phyloP scores from a whole-genome alignment of 1,140 invertebrate genomes.

The Euura saliciscinereae region DNA sequence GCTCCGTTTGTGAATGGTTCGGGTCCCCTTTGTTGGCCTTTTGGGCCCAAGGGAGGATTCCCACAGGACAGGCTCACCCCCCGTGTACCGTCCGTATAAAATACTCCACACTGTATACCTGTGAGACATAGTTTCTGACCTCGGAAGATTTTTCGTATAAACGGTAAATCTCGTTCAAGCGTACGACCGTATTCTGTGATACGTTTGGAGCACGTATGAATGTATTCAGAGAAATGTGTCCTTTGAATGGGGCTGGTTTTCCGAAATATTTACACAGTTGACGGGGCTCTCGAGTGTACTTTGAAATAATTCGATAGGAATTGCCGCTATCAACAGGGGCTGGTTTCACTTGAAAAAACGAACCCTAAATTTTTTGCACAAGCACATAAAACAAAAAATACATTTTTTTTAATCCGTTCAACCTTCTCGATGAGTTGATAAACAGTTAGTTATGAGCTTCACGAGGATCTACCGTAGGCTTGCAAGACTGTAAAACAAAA shows the following conservation, averaged over 20 bases:
- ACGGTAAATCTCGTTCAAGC: not conserved
- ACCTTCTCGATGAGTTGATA: too few species aligned
- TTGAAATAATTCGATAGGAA: too few species aligned
- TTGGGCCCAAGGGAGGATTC: constrained; percentile 28
- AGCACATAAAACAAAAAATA: too few species aligned
- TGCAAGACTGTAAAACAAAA: not conserved
- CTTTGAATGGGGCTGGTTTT: not conserved
- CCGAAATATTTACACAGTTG: not conserved
- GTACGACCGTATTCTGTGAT: not conserved
- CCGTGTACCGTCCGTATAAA: constrained; percentile 21
- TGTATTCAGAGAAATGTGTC: not conserved
- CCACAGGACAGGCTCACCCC: constrained; percentile 26
- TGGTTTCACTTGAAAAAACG: too few species aligned
- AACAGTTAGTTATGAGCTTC: not conserved
- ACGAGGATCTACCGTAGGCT: not conserved
- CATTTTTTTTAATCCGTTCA: too few species aligned
- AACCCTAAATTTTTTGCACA: too few species aligned
- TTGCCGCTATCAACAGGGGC: too few species aligned
- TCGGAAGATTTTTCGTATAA: not conserved
- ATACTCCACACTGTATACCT: constrained; percentile 28
- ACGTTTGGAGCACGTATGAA: not conserved
- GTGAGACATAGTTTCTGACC: constrained; percentile 8
- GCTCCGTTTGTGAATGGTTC: constrained; percentile 24
- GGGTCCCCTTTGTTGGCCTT: constrained; percentile 32
- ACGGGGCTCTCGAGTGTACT: not conserved